A percentile compares a stretch with the other conserved stretches of the same genome.
These are phyloP conservation scores for Trissoscelio sp. DNA, from an alignment of 2,888 invertebrate genomes.

Conservation along the genomic window DNA sequence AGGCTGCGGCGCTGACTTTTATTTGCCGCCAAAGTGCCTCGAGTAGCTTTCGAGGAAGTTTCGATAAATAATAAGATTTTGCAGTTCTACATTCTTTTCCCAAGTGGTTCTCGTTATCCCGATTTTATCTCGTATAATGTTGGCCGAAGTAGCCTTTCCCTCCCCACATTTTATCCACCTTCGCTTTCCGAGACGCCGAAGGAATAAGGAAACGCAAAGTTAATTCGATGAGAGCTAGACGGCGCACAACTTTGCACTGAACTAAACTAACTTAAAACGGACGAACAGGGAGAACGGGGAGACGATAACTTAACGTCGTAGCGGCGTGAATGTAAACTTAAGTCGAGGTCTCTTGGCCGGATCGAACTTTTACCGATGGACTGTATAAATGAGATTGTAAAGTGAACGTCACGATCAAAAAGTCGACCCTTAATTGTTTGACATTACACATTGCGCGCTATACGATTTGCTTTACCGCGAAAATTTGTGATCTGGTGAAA, in stretches of 20 bases:
- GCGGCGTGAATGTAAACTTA: slow-evolving; percentile 68
- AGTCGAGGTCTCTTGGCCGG: slow-evolving; percentile 54
- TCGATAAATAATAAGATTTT: slow-evolving; percentile 69
- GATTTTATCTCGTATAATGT: slow-evolving; percentile 69
- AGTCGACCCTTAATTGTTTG: slow-evolving; percentile 51
- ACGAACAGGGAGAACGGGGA: slow-evolving; percentile 52
- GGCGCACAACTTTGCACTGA: slow-evolving; percentile 70
- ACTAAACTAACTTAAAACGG: slow-evolving; percentile 71
- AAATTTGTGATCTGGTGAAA: not conserved
- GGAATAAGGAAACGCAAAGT: slow-evolving; percentile 70
- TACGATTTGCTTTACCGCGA: not conserved
- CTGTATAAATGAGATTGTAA: slow-evolving; percentile 60
- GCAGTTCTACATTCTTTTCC: slow-evolving; percentile 67
- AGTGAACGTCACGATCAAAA: slow-evolving; percentile 48
- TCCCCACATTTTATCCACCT: slow-evolving; percentile 64
- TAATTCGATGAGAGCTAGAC: slow-evolving; percentile 71
- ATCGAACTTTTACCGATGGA: slow-evolving; percentile 65
- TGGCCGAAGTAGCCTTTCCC: slow-evolving; percentile 64
- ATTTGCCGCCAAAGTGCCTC: slow-evolving; percentile 60
- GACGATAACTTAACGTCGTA: slow-evolving; percentile 68
- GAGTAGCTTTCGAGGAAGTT: slow-evolving; percentile 65
- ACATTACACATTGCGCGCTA: slow-evolving; percentile 11
- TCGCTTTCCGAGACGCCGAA: slow-evolving; percentile 67
- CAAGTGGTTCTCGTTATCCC: slow-evolving; percentile 70
- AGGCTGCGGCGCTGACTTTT: slow-evolving; percentile 58